A percentile compares a stretch with the other conserved stretches of the same genome.
phyloP scores from a whole-genome alignment of 2,113 vertebrate genomes.

The Galbula dea region DNA sequence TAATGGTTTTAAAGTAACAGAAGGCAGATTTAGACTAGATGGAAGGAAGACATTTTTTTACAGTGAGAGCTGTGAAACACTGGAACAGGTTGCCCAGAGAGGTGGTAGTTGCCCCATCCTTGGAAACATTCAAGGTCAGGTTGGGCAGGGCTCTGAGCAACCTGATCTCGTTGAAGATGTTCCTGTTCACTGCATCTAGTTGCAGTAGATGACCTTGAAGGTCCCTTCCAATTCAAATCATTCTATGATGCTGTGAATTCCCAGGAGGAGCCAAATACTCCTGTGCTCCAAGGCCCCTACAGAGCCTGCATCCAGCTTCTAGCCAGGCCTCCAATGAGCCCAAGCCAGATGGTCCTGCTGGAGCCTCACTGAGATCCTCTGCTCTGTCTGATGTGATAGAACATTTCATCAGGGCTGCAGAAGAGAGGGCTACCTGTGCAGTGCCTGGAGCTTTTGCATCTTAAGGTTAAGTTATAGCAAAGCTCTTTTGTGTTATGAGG shows the following conservation, averaged over 20 bases:
- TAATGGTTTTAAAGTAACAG: not conserved
- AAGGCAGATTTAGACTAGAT: not conserved
- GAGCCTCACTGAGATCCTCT: not conserved
- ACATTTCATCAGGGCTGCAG: not conserved
- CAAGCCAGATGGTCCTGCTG: not conserved
- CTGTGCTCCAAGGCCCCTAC: not conserved
- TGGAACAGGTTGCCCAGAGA: not conserved
- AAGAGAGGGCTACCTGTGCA: not conserved
- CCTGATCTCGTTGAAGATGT: not conserved
- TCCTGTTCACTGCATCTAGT: not conserved
- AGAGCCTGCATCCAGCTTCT: not conserved
- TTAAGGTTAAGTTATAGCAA: not conserved
- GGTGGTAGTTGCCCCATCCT: no score
- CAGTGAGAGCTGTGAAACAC: not conserved
- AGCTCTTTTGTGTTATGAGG: not conserved
- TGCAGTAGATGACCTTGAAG: not conserved
- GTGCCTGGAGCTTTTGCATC: not conserved
- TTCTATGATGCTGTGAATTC: not conserved
- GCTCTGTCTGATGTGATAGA: not conserved
- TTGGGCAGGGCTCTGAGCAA: not conserved
- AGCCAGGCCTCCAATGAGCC: accelerated
- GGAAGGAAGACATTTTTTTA: not conserved
- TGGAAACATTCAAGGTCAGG: not conserved
- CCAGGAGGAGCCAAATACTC: not conserved
- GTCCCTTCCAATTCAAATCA: not conserved